Base-by-base conservation (phyloP, 30 jellyfish, hydroid and myxozoan genomes). In the Aurelia sp. region DNA sequence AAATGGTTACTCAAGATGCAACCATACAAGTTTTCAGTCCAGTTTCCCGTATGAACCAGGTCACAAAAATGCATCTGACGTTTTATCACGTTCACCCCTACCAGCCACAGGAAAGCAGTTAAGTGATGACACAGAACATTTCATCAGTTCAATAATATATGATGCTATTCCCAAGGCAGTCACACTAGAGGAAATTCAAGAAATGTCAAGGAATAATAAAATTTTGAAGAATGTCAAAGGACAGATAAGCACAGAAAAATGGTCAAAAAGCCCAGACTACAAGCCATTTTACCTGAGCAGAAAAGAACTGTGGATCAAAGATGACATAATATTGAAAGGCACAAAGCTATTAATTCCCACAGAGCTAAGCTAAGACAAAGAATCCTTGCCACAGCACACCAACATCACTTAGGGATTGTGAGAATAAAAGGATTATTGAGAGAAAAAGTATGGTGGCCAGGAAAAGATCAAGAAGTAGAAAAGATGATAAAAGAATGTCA, bases 11-110 rank as follows among this genome's bases (percentile, higher is more conserved):
- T 85, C 40, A 61, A 57, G 17, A 27, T 73, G 90, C 75, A 76
- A 41, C 76, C 81, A 65, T 65, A 80, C 74, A 24, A 80, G 74
- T 61, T 35, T 78, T 3, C 31, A 13, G 57, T 80, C n/a, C 62
- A 35, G 63, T 71, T n/a, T n/a, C n/a, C n/a, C n/a, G n/a, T n/a
- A 77, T 66, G 78, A 51, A n/a, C 91, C 91, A 75, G n/a, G n/a
- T n/a, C 62, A 76, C 30, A 62, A 52, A 17, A 86, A 86, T 65
- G 88, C 68, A 63, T 33, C 93, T 21, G 96, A 74, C 68, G 74
- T 67, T 13, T 65, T 74, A 17, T 61, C 92, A 41, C 92, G 77
- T 19, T 66, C 78, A 48, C 89, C 89, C 3, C n/a, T 58, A 62
- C 73, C 80, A 62, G 57, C 90, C 47, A 85, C 90, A 31, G 95